These are phyloP conservation scores for Notolabrus celidotus DNA, from an alignment of 2,797 vertebrate species.

Conservation along the genomic window DNA sequence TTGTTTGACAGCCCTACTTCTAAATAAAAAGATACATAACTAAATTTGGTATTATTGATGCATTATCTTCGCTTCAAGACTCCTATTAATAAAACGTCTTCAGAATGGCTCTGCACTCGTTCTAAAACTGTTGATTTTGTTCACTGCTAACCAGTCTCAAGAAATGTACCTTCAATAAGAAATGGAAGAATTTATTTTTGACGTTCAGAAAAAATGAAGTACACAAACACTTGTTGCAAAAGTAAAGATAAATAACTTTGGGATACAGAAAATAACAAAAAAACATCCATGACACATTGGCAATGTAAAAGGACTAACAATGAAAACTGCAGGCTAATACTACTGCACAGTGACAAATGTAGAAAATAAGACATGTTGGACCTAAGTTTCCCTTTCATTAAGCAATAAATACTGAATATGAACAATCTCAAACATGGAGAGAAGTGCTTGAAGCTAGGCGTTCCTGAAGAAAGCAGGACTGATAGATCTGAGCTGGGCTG, in stretches of 20 bases:
- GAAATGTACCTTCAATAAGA: conserved; percentile 36
- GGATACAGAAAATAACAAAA: conserved; percentile 68
- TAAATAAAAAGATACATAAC: too few species aligned
- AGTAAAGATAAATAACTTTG: conserved; percentile 80
- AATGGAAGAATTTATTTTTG: conserved; percentile 75
- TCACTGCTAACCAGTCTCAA: background rate
- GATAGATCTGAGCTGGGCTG: conserved; percentile 30
- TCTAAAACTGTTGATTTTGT: background rate
- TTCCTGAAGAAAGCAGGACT: conserved; percentile 47
- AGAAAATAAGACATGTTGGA: conserved; percentile 52
- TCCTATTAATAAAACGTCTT: too few species aligned
- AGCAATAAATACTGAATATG: conserved; percentile 80
- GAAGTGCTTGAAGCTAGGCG: conserved; percentile 17
- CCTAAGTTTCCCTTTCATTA: conserved; percentile 63
- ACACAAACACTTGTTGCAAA: conserved; percentile 70
- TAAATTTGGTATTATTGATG: too few species aligned
- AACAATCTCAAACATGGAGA: conserved; percentile 56
- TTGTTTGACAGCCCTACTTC: too few species aligned
- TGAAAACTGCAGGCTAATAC: conserved; percentile 55
- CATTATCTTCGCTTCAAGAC: too few species aligned
- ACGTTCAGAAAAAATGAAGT: conserved; percentile 67
- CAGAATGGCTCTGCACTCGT: too few species aligned
- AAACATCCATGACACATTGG: conserved; percentile 47
- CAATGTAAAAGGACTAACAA: conserved; percentile 52
- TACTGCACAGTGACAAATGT: conserved; percentile 60